These are phyloP conservation scores for Bradypodion ventrale DNA, from an alignment of 2,797 vertebrate species.

Conservation along the genomic window DNA sequence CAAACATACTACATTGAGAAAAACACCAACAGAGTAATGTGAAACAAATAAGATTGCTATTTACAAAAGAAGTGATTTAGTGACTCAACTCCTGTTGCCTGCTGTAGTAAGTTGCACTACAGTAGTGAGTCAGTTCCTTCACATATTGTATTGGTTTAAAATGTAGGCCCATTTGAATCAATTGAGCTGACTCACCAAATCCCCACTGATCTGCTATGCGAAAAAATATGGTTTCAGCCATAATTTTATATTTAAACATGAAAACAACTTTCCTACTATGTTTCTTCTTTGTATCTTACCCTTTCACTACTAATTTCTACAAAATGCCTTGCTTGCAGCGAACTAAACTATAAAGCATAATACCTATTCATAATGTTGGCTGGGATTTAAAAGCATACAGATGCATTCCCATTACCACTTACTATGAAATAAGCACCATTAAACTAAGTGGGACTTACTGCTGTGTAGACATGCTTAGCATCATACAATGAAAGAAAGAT, in stretches of 20 bases:
- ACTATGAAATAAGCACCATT: not conserved
- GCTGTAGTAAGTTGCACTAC: no score
- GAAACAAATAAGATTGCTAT: not conserved
- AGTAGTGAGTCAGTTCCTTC: no score
- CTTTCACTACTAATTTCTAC: not conserved
- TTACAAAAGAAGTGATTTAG: not conserved
- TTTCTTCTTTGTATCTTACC: not conserved
- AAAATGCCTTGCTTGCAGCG: not conserved
- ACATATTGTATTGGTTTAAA: not conserved
- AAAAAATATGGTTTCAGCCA: no score
- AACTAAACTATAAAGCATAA: not conserved
- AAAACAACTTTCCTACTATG: not conserved
- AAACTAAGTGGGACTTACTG: not conserved
- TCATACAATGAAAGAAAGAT: not conserved
- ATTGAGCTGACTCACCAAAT: no score
- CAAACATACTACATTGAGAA: not conserved
- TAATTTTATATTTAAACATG: not conserved
- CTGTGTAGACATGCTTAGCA: not conserved
- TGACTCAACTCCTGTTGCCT: no score
- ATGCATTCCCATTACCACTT: not conserved
- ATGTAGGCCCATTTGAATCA: no score
- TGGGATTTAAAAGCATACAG: not conserved
- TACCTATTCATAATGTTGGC: not conserved
- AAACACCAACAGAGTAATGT: not conserved
- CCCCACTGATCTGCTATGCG: no score